Evolutionary conservation across 2,113 vertebrate species (phyloP), one percentile per base, ranked within the genome.

Genomic region (Helogale parvula): DNA sequence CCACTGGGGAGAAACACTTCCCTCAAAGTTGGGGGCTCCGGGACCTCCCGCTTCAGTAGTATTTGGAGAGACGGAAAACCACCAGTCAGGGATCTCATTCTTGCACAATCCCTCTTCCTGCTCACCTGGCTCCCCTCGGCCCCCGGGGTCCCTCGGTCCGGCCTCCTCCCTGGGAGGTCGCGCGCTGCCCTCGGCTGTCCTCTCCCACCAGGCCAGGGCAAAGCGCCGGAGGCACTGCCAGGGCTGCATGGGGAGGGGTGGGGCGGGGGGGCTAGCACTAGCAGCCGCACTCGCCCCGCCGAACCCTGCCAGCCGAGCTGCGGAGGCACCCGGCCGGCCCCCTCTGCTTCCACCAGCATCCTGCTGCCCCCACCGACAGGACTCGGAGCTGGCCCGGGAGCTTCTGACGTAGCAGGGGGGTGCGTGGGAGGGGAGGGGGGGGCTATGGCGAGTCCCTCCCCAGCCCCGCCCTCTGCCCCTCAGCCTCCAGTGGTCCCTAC

Each of bases 201-300:
- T 93, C 97, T 98, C 98, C 98, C 98, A 98, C 98, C 98, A 98
- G 90, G 98, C 97, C 97, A 98, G 98, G 97, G 98, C 98, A 77
- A 98, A 98, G 76, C 98, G 98, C 95, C 98, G 97, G 57, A 98
- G 98, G 94, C 98, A 98, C 96, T 98, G 98, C 98, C 98, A 98
- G 95, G 98, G 98, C 96, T 98, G 98, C 98, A 98, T 98, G 98
- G 88, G 96, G 95, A 96, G 94, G 96, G 45, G 57, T 88, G 96
- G 96, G 97, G 93, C 92, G 38, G 90, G 90, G 96, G 97, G 88
- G 69, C 90, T 90, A 90, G 68, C 86, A 72, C 87, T 25, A 57
- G 93, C 90, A 90, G 97, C 98, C 38, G 71, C 97, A 94, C 96
- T 91, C 96, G 68, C 96, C 97, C 96, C 92, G 60, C 98, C 11